Base-by-base conservation (phyloP, 2,797 vertebrate genomes). In the Tangara arthus region DNA sequence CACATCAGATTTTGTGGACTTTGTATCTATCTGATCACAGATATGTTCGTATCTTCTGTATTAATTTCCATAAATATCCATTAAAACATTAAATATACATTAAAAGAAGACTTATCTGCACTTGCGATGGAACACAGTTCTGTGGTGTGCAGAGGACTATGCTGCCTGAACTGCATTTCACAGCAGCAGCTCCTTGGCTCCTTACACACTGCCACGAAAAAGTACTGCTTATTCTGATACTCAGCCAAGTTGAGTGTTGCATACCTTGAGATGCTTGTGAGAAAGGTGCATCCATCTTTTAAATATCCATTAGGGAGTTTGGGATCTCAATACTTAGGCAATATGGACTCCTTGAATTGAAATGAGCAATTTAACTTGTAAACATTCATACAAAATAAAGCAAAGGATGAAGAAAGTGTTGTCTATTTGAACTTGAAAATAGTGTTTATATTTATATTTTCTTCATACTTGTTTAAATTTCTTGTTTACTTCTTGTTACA, bases 111-210 rank as follows among this genome's bases (percentile, higher is more conserved):
- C 13, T 76, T 85, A 35, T 6, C 15, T 70, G 24, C 20, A 34
- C 14, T 64, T 68, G 26, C 50, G 22, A 50, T 2, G 1, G 23
- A 79, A 47, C 1, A 4, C 2, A 70, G 2, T 57, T 85, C 56
- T 64, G 46, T 46, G 35, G 8, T 42, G 26, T 47, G 16, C 34
- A 81, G 57, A 75, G 39, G 39, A 37, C 53, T 69, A 1, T 34
- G 42, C 23, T 2, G 1, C 46, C 52, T 75, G 76, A 91, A 42
- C 9, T 23, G 49, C 22, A 26, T 57, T n/a, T 76, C 21, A 5
- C 6, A 55, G 22, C 0, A 0, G 34, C 41, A 46, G 41, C 27
- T 77, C 37, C 24, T 22, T 6, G 4, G 24, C 15, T 70, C 23
- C 15, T 65, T 50, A 37, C 6, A 39, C 19, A 27, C 11, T 61